phyloP scores from a whole-genome alignment of 1,140 invertebrate species.

The honey bee (Apis mellifera) region DNA sequence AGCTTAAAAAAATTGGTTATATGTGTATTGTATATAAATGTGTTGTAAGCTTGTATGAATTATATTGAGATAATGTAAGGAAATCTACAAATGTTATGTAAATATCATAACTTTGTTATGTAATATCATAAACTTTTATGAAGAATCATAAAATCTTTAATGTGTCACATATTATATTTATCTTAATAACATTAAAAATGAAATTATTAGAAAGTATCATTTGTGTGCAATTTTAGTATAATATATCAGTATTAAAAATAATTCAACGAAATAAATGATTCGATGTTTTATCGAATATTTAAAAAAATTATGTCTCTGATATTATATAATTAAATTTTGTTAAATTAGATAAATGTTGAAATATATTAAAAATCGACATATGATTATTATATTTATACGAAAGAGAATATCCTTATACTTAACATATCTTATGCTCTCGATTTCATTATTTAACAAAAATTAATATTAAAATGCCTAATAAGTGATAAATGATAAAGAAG shows the following conservation, averaged over 20 bases:
- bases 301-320: background rate
- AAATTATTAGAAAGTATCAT: background rate
- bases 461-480: conserved; percentile 50
- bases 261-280: background rate
- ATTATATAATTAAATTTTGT: background rate
- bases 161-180: conserved; percentile 15
- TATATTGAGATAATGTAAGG: conserved; percentile 44
- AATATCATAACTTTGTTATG: background rate
- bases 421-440: conserved; percentile 44
- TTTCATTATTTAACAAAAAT: conserved; percentile 42
- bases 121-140: conserved; percentile 6
- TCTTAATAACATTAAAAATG: conserved; percentile 15
- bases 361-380: background rate
- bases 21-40: conserved; percentile 50
- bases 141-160: conserved; percentile 30
- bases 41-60: conserved; percentile 40
- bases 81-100: conserved; percentile 41
- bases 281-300: background rate
- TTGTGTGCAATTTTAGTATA: background rate
- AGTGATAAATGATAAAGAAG: conserved; percentile 33
- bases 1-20: conserved; percentile 39
- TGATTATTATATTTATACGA: background rate
- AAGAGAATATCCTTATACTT: conserved; percentile 39
- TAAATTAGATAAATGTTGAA: background rate
- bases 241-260: conserved; percentile 34